phyloP scores from a whole-genome alignment of 2,797 vertebrate species.

The Esox lucius region DNA sequence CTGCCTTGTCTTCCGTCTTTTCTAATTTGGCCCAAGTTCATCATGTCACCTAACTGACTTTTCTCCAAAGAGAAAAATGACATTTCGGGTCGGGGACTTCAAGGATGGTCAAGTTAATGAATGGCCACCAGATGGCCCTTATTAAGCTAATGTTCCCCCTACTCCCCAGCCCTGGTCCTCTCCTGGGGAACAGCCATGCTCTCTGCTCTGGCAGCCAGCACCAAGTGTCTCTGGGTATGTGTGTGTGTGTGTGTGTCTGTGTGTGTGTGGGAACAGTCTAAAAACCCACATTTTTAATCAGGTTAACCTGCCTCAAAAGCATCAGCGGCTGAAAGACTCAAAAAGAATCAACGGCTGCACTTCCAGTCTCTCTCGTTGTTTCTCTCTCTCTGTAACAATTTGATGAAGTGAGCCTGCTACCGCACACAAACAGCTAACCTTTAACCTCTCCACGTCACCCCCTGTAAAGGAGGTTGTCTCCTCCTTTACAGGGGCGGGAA shows the following conservation, averaged over 20 bases:
- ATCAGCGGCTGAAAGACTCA: neutral
- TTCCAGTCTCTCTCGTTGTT: neutral
- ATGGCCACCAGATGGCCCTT: conserved; percentile 83
- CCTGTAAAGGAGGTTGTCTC: conserved; percentile 1
- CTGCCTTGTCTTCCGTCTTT: conserved; percentile 56
- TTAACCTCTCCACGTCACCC: neutral
- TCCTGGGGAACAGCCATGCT: conserved; percentile 62
- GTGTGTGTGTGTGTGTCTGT: neutral
- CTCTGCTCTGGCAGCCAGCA: conserved; percentile 48
- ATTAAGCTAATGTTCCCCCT: conserved; percentile 80
- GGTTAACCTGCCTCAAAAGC: conserved; percentile 52
- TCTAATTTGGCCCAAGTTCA: conserved; percentile 66
- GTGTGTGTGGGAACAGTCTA: neutral
- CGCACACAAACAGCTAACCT: neutral
- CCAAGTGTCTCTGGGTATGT: conserved; percentile 26
- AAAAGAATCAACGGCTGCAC: neutral
- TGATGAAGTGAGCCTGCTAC: conserved; percentile 17
- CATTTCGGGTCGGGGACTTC: conserved; percentile 76
- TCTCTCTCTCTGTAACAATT: neutral
- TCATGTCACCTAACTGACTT: conserved; percentile 64
- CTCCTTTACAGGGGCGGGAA: conserved; percentile 22
- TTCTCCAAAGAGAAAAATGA: conserved; percentile 76
- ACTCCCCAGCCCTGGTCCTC: conserved; percentile 64
- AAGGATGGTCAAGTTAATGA: conserved; percentile 82
- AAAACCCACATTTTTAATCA: conserved; percentile 55